Conservation (phyloP, 2,113 vertebrate species). For the Athene cunicularia region DNA sequence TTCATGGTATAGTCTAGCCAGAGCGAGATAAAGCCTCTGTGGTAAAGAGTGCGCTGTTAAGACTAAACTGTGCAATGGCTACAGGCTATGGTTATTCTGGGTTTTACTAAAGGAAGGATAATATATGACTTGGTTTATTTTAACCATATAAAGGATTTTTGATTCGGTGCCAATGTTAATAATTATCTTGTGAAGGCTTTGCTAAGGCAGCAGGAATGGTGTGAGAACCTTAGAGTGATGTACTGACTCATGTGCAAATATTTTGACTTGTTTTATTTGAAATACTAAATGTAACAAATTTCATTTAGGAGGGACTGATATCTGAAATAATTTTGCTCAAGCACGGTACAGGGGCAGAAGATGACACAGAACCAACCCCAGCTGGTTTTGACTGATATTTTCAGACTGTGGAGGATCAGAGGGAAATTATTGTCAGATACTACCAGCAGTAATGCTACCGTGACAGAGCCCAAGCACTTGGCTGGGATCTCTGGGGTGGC, state of each 20-base stretch:
- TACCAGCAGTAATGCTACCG: not conserved
- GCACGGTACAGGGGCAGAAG: not conserved
- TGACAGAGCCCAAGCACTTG: not conserved
- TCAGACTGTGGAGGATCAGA: not conserved
- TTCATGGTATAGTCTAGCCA: not conserved
- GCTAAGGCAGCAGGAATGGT: constrained; percentile 44
- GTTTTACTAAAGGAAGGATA: not conserved
- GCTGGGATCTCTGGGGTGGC: not conserved
- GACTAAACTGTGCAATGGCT: not conserved
- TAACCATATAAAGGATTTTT: constrained; percentile 55
- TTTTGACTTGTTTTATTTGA: constrained; percentile 51
- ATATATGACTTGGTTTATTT: not conserved
- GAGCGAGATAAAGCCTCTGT: not conserved
- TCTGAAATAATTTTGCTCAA: not conserved
- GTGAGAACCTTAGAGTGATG: not conserved
- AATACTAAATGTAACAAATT: not conserved
- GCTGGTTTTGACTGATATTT: not conserved
- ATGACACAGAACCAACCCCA: not conserved
- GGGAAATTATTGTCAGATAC: not conserved
- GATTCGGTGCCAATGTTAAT: constrained; percentile 44
- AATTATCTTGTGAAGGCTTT: constrained; percentile 44
- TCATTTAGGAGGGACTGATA: not conserved
- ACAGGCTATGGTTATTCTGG: constrained; percentile 3
- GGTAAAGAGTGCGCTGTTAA: not conserved
- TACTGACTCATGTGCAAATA: constrained; percentile 34